phyloP scores from a whole-genome alignment of 1,140 invertebrate genomes.

The Arion vulgaris region DNA sequence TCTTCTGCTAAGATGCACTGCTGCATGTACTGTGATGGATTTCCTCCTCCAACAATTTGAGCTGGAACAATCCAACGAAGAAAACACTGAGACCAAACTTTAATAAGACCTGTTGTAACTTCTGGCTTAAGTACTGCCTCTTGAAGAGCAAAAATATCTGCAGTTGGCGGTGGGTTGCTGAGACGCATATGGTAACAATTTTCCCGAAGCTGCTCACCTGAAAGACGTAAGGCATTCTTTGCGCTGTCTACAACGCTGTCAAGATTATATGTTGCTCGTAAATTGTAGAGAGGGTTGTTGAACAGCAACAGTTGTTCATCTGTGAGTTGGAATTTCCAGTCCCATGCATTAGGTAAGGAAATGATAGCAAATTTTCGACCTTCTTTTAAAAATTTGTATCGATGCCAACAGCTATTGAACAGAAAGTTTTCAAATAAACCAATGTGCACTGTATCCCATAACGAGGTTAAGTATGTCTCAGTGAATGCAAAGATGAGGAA shows the following conservation, averaged over 20 bases:
- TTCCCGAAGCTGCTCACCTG: conserved; percentile 38
- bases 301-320: conserved; percentile 63
- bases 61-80: conserved; percentile 88
- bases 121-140: conserved; percentile 53
- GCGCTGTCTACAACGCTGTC: conserved; percentile 39
- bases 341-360: conserved; percentile 64
- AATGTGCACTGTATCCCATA: conserved; percentile 90
- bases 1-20: conserved; percentile 72
- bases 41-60: conserved; percentile 85
- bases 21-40: conserved; percentile 78
- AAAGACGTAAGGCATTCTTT: conserved; percentile 7
- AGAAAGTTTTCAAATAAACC: conserved; percentile 94
- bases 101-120: conserved; percentile 72
- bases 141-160: conserved; percentile 41
- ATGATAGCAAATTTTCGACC: conserved; percentile 48
- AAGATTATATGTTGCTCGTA: conserved; percentile 45
- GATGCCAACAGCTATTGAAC: conserved; percentile 80
- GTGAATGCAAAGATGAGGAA: conserved; percentile 91
- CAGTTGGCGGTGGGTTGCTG: conserved; percentile 19
- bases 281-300: conserved; percentile 68
- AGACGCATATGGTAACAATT: conserved; percentile 44
- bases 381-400: conserved; percentile 72
- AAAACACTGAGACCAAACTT: conserved; percentile 92
- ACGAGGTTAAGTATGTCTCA: conserved; percentile 90
- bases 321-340: conserved; percentile 66